phyloP scores from a whole-genome alignment of 2,113 vertebrate species.

The Erpornis zantholeuca region DNA sequence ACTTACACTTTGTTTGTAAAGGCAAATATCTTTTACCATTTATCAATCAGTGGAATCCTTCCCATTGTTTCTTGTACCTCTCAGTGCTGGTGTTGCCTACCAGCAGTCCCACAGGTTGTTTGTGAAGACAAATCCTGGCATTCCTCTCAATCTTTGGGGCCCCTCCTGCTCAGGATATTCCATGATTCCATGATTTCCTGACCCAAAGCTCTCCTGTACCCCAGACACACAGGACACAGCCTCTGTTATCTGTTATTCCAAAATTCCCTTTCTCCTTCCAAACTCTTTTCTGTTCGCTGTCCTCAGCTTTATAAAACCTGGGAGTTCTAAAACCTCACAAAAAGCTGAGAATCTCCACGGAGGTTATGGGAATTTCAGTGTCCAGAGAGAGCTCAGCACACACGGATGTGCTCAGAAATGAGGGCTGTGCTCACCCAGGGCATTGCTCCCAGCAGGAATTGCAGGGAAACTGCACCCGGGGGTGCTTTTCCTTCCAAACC shows the following conservation, averaged over 20 bases:
- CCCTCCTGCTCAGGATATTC: background rate
- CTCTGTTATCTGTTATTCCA: background rate
- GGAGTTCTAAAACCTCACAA: background rate
- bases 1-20: no score
- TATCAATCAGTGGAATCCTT: no score
- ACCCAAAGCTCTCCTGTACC: background rate
- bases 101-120: no score
- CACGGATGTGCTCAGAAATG: background rate
- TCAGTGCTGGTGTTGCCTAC: no score
- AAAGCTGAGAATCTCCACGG: background rate
- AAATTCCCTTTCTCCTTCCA: background rate
- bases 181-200: background rate
- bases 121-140: no score
- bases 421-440: background rate
- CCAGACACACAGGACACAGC: no score
- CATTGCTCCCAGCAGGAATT: background rate
- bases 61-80: no score
- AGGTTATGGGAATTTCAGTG: background rate
- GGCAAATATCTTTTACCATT: no score
- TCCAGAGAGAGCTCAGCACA: background rate
- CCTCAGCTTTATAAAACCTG: background rate
- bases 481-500: background rate
- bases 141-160: no score
- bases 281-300: background rate
- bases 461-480: background rate